These are phyloP conservation scores for Dynastes grantii DNA, from an alignment of 2,888 invertebrate genomes.

Conservation along the genomic window DNA sequence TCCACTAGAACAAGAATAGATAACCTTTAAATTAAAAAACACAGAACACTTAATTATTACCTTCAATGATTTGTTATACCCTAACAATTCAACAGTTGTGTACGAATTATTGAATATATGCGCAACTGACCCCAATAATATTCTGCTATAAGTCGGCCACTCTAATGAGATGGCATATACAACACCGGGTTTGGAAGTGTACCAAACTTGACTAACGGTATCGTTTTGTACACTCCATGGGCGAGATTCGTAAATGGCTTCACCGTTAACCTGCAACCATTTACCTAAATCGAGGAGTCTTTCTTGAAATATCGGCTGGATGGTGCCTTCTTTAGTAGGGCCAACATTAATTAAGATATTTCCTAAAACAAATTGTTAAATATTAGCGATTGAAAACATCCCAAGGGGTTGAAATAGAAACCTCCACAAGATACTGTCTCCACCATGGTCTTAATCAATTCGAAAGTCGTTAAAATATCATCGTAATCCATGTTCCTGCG, in stretches of 20 bases:
- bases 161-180: constrained; percentile 80
- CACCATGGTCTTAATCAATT: constrained; percentile 82
- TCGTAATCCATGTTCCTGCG: constrained; percentile 79
- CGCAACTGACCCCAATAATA: constrained; percentile 72
- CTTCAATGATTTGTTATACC: constrained; percentile 67
- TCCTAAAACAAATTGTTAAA: constrained; percentile 68
- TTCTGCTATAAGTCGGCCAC: constrained; percentile 77
- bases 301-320: constrained; percentile 90
- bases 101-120: constrained; percentile 57
- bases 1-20: constrained; percentile 70
- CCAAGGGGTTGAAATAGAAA: constrained; percentile 61
- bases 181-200: constrained; percentile 70
- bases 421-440: constrained; percentile 90
- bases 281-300: constrained; percentile 83
- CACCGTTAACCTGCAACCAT: constrained; percentile 88
- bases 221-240: constrained; percentile 91
- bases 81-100: constrained; percentile 71
- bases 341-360: constrained; percentile 90
- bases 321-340: constrained; percentile 92
- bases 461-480: constrained; percentile 79
- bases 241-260: constrained; percentile 85
- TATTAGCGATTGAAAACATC: not conserved
- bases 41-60: constrained; percentile 55
- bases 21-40: not conserved
- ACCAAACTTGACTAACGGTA: constrained; percentile 83